Base-by-base conservation (phyloP, 2,888 invertebrate genomes). In the Prionchulus punctatus region DNA sequence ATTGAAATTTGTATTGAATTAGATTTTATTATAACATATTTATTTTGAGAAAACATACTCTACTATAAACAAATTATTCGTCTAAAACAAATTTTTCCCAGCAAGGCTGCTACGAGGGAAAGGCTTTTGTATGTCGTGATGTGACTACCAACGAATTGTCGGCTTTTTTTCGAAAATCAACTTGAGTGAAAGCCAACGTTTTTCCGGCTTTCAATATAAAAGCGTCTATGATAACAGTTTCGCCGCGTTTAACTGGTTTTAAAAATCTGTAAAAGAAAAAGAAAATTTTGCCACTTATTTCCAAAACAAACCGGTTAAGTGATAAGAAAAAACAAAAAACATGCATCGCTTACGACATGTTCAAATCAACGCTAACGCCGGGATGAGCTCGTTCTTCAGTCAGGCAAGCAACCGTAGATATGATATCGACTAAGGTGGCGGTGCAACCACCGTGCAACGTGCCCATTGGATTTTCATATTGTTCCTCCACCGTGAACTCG, bases 361-460 rank as follows among this genome's bases (percentile, higher is more conserved):
- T 83, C 30, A 92, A 74, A 67, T 88, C 84, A 25, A 90, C 81
- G 7, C 86, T 85, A 0, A 87, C 85, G 25, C 88, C 87, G 53
- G 83, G 79, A 18, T 60, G 49, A 2, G 64, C 65, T 50, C 76
- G 76, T 2, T 75, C 71, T 27, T 75, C 73, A 18, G 84, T 80
- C 68, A 83, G 78, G 1, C 89, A 71, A 0, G 86, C 89, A 67
- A 82, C 82, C 0, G 85, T 83, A 1, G 89, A 87, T 26, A 89
- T 71, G 55, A 77, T 75, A 67, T 86, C 85, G 0, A 86, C 80
- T 12, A 90, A 70, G 0, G 85, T 84, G 1, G 85, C 83, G 2
- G 84, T 84, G 64, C 86, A 81, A 4, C 88, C 91, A 1, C 90
- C 90, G 68, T 91, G 91, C 2, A 91, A 71, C 0, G 81, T 80